Base-by-base conservation (phyloP, 2,888 invertebrate species). In the Deilephila elpenor region DNA sequence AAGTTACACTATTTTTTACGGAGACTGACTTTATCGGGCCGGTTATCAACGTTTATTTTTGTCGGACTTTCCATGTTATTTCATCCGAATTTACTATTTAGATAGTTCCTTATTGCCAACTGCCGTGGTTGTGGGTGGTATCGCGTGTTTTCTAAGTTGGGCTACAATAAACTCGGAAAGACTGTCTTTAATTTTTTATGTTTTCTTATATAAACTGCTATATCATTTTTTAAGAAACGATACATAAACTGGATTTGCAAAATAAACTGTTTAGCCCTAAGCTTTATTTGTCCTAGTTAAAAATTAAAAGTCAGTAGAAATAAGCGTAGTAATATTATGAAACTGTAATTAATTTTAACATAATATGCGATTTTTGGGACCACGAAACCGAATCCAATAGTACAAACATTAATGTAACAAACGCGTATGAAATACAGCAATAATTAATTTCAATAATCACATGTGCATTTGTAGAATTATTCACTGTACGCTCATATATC, bases 11-110 rank as follows among this genome's bases (percentile, higher is more conserved):
- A 74, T 82, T 82, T 83, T 83, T 83, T 83, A 76, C 73, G 70
- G 76, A 79, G 79, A 82, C 79, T 78, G 77, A 78, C 81, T 83
- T 83, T 82, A 84, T 82, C 74, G 75, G 72, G 74, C 74, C 73
- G 71, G 70, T 76, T 75, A 78, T 72, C 72, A 56, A 14, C 34
- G 59, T 67, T 37, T 72, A 72, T 64, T 67, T 61, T 67, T 67
- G 37, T 37, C n/a, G 56, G 19, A 59, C 20, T 20, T 20, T 72
- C 4, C 25, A 67, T 17, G 56, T 8, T 64, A 72, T 53, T 34
- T 59, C 59, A 67, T 29, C 19, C 20, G 64, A 14, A 56, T 72
- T n/a, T n/a, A n/a, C n/a, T n/a, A n/a, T n/a, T 59, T 37, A 25
- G 37, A 72, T 37, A 67, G 25, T 67, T 72, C 25, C 11, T 11